Conservation (phyloP, 2,797 vertebrate species). For the Ptychobarbus kaznakovi region DNA sequence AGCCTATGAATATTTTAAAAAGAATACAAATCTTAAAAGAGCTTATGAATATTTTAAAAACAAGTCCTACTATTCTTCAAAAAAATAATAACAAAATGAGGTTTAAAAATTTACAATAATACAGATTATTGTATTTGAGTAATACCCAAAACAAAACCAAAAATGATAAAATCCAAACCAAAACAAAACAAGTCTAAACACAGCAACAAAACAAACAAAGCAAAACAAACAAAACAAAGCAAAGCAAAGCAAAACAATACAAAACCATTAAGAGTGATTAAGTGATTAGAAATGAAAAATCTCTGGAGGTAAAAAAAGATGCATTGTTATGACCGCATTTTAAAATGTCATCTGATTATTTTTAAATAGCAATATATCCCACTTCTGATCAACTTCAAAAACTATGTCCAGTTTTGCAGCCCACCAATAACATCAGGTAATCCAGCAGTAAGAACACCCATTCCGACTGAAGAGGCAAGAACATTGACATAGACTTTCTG, state of each 20-base stretch:
- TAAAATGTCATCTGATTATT: background rate
- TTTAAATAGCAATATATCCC: background rate
- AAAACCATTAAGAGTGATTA: too few species aligned
- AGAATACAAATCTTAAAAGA: background rate
- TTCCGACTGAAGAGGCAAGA: background rate
- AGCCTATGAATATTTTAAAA: too few species aligned
- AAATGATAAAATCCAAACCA: background rate
- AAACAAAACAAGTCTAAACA: too few species aligned
- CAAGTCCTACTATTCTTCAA: background rate
- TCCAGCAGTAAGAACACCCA: slow-evolving; percentile 18
- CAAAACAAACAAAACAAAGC: background rate
- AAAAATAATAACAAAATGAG: background rate
- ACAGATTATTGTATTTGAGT: background rate
- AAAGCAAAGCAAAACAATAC: background rate
- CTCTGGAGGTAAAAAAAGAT: too few species aligned
- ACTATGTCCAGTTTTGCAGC: background rate
- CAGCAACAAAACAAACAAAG: background rate
- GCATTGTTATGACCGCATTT: background rate
- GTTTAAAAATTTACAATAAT: background rate
- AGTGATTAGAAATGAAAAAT: too few species aligned
- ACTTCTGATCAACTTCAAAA: background rate
- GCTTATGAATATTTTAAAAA: background rate
- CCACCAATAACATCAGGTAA: background rate
- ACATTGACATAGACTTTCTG: background rate
- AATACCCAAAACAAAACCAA: background rate